Evolutionary conservation across 2,797 vertebrate species (phyloP).

Genomic region (Morus bassanus): DNA sequence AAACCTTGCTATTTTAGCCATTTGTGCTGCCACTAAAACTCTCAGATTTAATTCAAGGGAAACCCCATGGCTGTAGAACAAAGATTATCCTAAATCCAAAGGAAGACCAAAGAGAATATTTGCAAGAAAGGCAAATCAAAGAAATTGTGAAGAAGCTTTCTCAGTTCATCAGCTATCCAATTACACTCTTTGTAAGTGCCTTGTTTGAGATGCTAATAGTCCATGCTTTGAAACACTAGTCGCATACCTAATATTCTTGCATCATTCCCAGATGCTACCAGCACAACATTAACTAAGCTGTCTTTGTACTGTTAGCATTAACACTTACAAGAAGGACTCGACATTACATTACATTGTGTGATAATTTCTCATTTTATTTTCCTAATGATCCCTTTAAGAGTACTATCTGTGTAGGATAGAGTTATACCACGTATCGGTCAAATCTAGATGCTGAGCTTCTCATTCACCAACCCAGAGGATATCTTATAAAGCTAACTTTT

Average conservation of each 20-base stretch:
- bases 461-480: neutral
- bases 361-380: neutral
- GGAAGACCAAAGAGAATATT: constrained; percentile 81
- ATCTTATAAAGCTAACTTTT: neutral
- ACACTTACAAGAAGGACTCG: neutral
- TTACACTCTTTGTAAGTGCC: constrained; percentile 80
- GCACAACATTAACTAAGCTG: neutral
- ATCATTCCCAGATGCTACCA: constrained; percentile 6
- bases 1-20: neutral
- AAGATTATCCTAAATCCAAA: constrained; percentile 80
- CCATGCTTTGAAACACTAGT: constrained; percentile 30
- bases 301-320: neutral
- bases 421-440: fast-evolving
- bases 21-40: neutral
- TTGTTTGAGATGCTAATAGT: constrained; percentile 53
- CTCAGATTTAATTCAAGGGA: constrained; percentile 36
- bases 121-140: constrained; percentile 82
- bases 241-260: constrained; percentile 37
- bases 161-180: constrained; percentile 87
- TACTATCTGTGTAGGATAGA: neutral
- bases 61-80: constrained; percentile 75
- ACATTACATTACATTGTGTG: neutral
- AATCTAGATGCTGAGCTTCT: neutral
- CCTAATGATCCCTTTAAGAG: neutral
- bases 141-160: constrained; percentile 85